phyloP scores from a whole-genome alignment of 2,113 vertebrate species.

The Murina feae region DNA sequence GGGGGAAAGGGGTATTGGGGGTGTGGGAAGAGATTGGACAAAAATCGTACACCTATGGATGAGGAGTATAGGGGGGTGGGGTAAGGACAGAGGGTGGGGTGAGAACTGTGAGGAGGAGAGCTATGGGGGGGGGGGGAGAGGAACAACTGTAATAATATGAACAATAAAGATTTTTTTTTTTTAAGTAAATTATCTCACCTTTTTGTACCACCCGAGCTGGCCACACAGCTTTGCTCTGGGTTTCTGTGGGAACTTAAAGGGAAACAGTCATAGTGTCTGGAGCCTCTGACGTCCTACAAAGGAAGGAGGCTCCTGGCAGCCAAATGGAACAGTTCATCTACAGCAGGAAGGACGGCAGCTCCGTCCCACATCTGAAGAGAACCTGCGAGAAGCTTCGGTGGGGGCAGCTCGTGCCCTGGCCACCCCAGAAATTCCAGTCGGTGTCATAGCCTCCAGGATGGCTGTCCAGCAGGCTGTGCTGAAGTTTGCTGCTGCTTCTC shows the following conservation, averaged over 20 bases:
- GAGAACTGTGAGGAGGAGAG: too few relatives aligned
- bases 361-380: background rate
- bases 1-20: too few relatives aligned
- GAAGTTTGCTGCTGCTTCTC: background rate
- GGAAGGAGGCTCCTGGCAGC: background rate
- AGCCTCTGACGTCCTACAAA: background rate
- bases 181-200: background rate
- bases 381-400: background rate
- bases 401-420: background rate
- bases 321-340: background rate
- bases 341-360: background rate
- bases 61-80: too few relatives aligned
- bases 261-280: accelerated
- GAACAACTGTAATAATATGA: too few relatives aligned
- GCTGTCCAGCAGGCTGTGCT: background rate
- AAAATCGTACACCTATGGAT: too few relatives aligned
- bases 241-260: background rate
- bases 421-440: accelerated
- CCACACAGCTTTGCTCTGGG: background rate
- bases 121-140: too few relatives aligned
- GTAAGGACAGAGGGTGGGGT: too few relatives aligned
- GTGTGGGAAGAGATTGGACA: too few relatives aligned
- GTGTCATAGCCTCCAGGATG: background rate
- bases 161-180: too few relatives aligned
- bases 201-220: background rate